Evolutionary conservation across 2,797 vertebrate species (phyloP).

Genomic region (Ctenopoma multispine): DNA sequence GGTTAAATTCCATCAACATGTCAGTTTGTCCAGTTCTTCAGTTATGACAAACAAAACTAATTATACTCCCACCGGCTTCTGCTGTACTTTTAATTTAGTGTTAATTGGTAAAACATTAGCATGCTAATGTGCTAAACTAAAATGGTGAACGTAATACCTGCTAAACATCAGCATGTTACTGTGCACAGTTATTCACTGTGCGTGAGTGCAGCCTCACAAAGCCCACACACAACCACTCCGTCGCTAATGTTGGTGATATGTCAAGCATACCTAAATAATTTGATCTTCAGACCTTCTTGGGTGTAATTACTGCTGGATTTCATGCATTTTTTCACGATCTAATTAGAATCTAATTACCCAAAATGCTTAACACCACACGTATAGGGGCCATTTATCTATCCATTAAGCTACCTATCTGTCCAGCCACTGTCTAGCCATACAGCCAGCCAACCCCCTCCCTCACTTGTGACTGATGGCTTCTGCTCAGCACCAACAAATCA

Average conservation of each 20-base stretch:
- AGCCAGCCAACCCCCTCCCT: slow-evolving; percentile 40
- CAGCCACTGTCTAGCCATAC: slow-evolving; percentile 34
- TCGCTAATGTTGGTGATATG: neutral
- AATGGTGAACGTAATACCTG: neutral
- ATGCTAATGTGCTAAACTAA: neutral
- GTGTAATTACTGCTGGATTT: slow-evolving; percentile 17
- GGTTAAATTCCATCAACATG: neutral
- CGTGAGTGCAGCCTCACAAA: neutral
- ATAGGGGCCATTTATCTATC: slow-evolving; percentile 58
- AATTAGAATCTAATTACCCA: slow-evolving; percentile 51
- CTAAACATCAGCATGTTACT: neutral
- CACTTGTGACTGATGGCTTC: slow-evolving; percentile 66
- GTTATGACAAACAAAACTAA: neutral
- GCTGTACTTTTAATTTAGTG: neutral
- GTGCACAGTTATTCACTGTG: neutral
- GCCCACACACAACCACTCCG: too few species aligned
- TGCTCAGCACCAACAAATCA: slow-evolving; percentile 60
- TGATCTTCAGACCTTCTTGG: slow-evolving; percentile 8
- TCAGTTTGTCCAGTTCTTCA: neutral
- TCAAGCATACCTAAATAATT: slow-evolving; percentile 16
- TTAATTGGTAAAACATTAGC: too few species aligned
- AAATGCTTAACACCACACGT: slow-evolving; percentile 57
- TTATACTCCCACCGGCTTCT: too few species aligned
- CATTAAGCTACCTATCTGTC: slow-evolving; percentile 51
- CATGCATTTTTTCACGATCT: slow-evolving; percentile 22